Evolutionary conservation across 1,140 invertebrate species (phyloP).

Genomic region (Phthorimaea operculella): DNA sequence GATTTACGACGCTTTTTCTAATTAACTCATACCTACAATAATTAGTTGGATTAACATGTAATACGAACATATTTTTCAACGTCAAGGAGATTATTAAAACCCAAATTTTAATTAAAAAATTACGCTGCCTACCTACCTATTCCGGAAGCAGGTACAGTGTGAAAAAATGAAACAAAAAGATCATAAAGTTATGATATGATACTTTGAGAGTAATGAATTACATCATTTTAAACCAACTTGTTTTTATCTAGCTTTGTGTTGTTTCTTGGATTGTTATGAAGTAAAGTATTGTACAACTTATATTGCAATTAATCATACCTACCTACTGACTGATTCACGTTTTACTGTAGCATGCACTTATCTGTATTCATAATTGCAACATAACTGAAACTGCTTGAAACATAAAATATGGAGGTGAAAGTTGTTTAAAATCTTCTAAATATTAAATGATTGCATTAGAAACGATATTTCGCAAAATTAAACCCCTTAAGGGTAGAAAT

Average conservation of each 20-base stretch:
- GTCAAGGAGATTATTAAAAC: slow-evolving; percentile 37
- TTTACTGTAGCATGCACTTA: not conserved
- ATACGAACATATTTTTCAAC: slow-evolving; percentile 47
- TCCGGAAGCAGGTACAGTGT: slow-evolving; percentile 21
- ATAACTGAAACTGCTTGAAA: too few species aligned
- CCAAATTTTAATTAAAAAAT: slow-evolving; percentile 27
- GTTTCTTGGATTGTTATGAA: not conserved
- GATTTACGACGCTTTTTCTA: slow-evolving; percentile 61
- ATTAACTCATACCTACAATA: slow-evolving; percentile 54
- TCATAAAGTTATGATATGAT: too few species aligned
- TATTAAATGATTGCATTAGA: too few species aligned
- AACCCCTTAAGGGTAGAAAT: too few species aligned
- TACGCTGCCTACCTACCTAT: slow-evolving; percentile 7
- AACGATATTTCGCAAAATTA: too few species aligned
- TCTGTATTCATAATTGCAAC: not conserved
- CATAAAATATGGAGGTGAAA: too few species aligned
- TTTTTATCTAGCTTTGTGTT: not conserved
- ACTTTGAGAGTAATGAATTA: not conserved
- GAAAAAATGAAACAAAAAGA: not conserved
- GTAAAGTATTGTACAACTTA: not conserved
- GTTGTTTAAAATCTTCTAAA: too few species aligned
- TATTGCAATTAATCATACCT: not conserved
- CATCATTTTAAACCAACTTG: not conserved
- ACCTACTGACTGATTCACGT: not conserved
- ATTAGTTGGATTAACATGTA: slow-evolving; percentile 65